Conservation (phyloP, 2,797 vertebrate genomes). For the Ibycter americanus region DNA sequence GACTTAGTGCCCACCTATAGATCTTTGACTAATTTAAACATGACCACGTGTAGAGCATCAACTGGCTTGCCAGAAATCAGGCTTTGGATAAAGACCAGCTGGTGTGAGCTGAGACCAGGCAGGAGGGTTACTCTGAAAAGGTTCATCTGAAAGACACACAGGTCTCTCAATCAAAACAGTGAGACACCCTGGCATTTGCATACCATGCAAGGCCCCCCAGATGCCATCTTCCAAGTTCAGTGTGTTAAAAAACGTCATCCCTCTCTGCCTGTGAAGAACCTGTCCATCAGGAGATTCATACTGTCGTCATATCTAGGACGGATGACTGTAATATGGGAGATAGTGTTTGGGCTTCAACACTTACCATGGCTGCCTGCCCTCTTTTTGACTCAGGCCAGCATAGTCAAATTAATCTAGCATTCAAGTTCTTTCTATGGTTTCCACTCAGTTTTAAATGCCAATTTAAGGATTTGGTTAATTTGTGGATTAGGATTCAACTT, state of each 20-base stretch:
- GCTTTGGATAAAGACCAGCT: not conserved
- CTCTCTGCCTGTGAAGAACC: not conserved
- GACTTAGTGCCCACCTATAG: not conserved
- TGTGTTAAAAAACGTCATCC: not conserved
- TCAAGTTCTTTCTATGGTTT: not conserved
- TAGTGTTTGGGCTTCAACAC: not conserved
- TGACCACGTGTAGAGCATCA: not conserved
- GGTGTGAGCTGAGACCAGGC: not conserved
- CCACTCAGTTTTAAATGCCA: not conserved
- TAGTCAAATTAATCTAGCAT: not conserved
- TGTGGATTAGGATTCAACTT: not conserved
- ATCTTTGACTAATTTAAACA: not conserved
- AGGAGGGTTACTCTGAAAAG: not conserved
- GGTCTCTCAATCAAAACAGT: not conserved
- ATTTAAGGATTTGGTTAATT: not conserved
- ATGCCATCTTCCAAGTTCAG: not conserved
- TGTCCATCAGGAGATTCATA: not conserved
- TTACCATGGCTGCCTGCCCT: not conserved
- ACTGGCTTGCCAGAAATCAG: not conserved
- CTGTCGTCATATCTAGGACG: not conserved
- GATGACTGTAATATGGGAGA: not conserved
- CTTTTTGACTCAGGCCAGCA: not conserved
- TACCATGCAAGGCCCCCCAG: not conserved
- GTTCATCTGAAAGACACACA: not conserved
- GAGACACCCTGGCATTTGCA: not conserved